These are phyloP conservation scores for Heteronetta atricapilla DNA, from an alignment of 2,113 vertebrate species.

Conservation along the genomic window DNA sequence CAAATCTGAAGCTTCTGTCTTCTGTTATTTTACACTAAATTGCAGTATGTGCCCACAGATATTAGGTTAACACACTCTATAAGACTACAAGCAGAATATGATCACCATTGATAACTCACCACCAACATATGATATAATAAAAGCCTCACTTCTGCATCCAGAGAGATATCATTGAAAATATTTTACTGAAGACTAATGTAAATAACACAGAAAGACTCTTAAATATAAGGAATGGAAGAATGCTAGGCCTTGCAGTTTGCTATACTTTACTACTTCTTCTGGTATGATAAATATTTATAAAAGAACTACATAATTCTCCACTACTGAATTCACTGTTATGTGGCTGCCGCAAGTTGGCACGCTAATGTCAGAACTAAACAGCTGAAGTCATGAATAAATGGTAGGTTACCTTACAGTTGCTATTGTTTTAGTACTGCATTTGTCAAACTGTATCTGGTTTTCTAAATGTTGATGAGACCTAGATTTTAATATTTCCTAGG, in stretches of 20 bases:
- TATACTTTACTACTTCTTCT: not conserved
- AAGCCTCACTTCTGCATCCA: not conserved
- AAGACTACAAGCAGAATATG: not conserved
- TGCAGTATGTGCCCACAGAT: not conserved
- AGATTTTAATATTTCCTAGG: not conserved
- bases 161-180: not conserved
- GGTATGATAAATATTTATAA: not conserved
- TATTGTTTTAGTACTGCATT: not conserved
- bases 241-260: not conserved
- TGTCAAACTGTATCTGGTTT: not conserved
- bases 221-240: not conserved
- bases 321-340: not conserved
- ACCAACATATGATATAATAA: not conserved
- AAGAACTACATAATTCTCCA: not conserved
- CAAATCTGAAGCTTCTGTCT: not conserved
- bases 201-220: not conserved
- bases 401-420: not conserved
- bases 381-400: not conserved
- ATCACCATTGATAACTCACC: not conserved
- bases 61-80: not conserved
- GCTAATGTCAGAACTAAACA: not conserved
- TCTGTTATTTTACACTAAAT: not conserved
- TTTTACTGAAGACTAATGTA: not conserved
- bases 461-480: not conserved
- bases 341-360: not conserved